Base-by-base conservation (phyloP, 1,140 invertebrate species). In the Drosophila malerkotliana region DNA sequence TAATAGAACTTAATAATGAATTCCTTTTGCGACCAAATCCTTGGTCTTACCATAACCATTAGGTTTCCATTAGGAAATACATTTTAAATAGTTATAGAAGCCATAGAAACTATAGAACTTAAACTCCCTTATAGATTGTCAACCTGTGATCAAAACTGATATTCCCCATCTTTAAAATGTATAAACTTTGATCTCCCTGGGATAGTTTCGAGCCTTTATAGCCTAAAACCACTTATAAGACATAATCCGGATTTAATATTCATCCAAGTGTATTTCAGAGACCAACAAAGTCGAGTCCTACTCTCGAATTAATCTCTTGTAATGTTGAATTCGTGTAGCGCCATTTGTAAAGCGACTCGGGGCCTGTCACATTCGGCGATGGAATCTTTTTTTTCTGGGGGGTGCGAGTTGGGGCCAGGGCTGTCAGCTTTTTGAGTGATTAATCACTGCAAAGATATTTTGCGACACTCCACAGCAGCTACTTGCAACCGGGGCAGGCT, bases 391-490 rank as follows among this genome's bases (percentile, higher is more conserved):
- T 52, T 24, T 6, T 37, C 28, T 32, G 24, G 44, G 4, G 15
- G 24, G 39, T 2, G 44, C 3, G 15, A 47, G 44, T 1, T 32
- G 45, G 18, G 24, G 14, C 12, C 24, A 34, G 37, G 49, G 59
- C 69, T 79, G 83, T 73, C 75, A 73, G 63, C 53, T 83, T 83
- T 79, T 74, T 83, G 76, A 88, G 76, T 89, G 77, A 88, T 88
- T 88, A 88, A 88, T 88, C 84, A 71, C 79, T n/a, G 26, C n/a
- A 45, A 55, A 73, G 84, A 88, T 74, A 71, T 66, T 79, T 73
- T 51, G 76, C 69, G 83, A 89, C 83, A 88, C 39, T 59, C 57
- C 76, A 32, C 63, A 64, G 64, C 64, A 62, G 81, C 81, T 85
- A 79, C 80, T 77, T 74, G 59, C 66, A 84, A 44, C 61, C 64